phyloP scores from a whole-genome alignment of 2,888 invertebrate genomes.

The Lasioglossum vierecki region DNA sequence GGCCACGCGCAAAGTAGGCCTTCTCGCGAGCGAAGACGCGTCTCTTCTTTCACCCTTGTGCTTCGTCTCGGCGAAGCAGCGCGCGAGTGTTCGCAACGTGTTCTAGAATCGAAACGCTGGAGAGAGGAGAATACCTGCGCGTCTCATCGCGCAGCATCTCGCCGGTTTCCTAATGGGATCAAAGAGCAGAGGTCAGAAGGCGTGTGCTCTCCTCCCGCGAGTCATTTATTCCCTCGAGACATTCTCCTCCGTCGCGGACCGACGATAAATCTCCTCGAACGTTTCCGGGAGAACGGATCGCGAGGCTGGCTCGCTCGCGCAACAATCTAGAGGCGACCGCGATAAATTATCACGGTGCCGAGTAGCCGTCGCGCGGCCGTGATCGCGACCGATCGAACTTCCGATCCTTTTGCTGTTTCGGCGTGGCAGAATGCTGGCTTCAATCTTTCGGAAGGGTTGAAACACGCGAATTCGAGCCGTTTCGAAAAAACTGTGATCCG shows the following conservation, averaged over 20 bases:
- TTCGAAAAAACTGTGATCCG: neutral
- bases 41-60: slow-evolving; percentile 31
- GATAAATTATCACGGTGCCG: slow-evolving; percentile 69
- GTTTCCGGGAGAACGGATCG: slow-evolving; percentile 46
- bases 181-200: slow-evolving; percentile 33
- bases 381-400: slow-evolving; percentile 48
- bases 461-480: slow-evolving; percentile 26
- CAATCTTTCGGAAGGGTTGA: too few species aligned
- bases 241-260: slow-evolving; percentile 25
- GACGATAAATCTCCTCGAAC: slow-evolving; percentile 37
- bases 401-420: slow-evolving; percentile 12
- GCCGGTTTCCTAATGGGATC: slow-evolving; percentile 38
- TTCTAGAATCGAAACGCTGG: slow-evolving; percentile 11
- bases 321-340: slow-evolving; percentile 22
- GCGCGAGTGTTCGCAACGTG: slow-evolving; percentile 6
- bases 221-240: slow-evolving; percentile 32
- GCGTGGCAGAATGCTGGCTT: too few species aligned
- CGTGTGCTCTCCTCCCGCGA: slow-evolving; percentile 29
- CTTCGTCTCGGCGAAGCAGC: slow-evolving; percentile 30
- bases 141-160: neutral
- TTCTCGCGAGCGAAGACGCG: slow-evolving; percentile 68
- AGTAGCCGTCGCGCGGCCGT: slow-evolving; percentile 57
- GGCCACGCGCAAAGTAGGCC: slow-evolving; percentile 78
- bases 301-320: slow-evolving; percentile 12
- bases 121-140: slow-evolving; percentile 31